phyloP scores from a whole-genome alignment of 2,888 invertebrate genomes.

The Macrosiphum euphorbiae region DNA sequence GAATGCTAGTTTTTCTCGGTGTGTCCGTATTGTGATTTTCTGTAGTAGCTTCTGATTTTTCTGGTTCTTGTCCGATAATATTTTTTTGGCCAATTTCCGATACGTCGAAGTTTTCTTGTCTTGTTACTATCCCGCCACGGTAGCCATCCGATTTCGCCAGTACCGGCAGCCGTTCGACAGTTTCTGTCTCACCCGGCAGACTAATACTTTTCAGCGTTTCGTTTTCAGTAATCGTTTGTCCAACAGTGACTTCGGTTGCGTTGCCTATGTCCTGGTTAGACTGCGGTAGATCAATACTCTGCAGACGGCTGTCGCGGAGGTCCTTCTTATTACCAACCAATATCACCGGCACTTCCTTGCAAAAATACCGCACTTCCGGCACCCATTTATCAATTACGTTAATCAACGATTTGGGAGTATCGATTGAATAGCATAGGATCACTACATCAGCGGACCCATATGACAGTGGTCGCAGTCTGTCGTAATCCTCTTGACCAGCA shows the following conservation, averaged over 20 bases:
- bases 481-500: constrained; percentile 70
- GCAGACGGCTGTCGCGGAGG: constrained; percentile 68
- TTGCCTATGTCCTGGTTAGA: background rate
- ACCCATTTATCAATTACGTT: constrained; percentile 78
- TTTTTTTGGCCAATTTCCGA: background rate
- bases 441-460: constrained; percentile 78
- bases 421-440: constrained; percentile 77
- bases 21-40: background rate
- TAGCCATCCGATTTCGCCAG: background rate
- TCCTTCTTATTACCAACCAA: constrained; percentile 77
- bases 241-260: background rate
- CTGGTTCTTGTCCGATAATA: background rate
- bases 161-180: background rate
- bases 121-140: background rate
- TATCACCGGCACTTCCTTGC: constrained; percentile 75
- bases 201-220: background rate
- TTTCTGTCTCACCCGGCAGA: background rate
- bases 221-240: background rate
- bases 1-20: background rate
- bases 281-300: background rate
- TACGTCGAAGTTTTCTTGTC: background rate
- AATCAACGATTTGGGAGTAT: constrained; percentile 76
- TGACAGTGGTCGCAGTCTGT: constrained; percentile 73
- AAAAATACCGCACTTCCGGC: constrained; percentile 76
- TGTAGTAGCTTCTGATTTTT: background rate